Percentiles rank a stretch among this genome's conserved stretches.
phyloP scores from a whole-genome alignment of 2,888 invertebrate genomes.

The Scaptodrosophila latifasciaeformis region DNA sequence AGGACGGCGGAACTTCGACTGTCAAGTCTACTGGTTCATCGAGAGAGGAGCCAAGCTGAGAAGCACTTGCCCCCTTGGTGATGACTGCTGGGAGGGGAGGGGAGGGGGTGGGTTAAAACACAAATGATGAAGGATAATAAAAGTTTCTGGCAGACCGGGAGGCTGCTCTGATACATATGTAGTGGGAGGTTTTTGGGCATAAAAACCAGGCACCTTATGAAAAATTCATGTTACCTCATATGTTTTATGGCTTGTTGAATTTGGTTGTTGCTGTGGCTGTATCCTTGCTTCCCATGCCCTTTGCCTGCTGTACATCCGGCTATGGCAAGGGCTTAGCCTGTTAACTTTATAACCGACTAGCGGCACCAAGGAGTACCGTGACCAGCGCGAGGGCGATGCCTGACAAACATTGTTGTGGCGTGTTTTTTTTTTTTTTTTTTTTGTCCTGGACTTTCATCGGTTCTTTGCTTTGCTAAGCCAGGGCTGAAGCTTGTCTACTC shows the following conservation, averaged over 20 bases:
- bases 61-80: conserved; percentile 18
- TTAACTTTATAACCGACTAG: conserved; percentile 68
- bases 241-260: conserved; percentile 73
- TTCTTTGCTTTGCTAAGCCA: conserved; percentile 4
- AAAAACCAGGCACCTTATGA: conserved; percentile 73
- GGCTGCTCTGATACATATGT: conserved; percentile 34
- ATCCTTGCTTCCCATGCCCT: neutral
- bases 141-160: no score
- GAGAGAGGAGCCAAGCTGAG: conserved; percentile 15
- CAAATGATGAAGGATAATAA: conserved; percentile 12
- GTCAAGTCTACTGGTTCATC: neutral
- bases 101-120: neutral
- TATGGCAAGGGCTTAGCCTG: neutral
- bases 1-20: neutral
- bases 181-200: conserved; percentile 47
- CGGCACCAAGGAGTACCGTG: neutral
- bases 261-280: conserved; percentile 37
- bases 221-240: conserved; percentile 72
- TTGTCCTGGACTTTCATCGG: no score
- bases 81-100: conserved; percentile 21
- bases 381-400: neutral
- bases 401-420: no score
- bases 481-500: no score
- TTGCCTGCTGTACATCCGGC: neutral
- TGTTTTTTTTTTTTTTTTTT: no score